A percentile compares a stretch with the other conserved stretches of the same genome.
These are phyloP conservation scores for Pharmacophagus antenor DNA, from an alignment of 2,888 invertebrate genomes.

Conservation along the genomic window DNA sequence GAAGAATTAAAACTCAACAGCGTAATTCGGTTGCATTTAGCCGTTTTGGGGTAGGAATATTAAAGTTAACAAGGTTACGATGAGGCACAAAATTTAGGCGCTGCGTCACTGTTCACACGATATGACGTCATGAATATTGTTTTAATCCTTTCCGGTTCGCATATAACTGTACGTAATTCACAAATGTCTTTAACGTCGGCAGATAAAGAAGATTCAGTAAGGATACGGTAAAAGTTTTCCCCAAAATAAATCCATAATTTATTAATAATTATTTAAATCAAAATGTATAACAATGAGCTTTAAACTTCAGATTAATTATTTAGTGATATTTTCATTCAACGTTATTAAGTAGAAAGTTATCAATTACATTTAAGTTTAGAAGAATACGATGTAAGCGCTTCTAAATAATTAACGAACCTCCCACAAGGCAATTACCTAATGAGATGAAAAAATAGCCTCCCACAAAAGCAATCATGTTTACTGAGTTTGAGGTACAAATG, in stretches of 20 bases:
- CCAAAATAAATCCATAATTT: background rate
- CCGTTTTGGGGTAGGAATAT: conserved; percentile 37
- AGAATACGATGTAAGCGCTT: background rate
- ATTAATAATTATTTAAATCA: background rate
- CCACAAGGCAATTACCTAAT: conserved; percentile 18
- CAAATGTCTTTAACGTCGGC: conserved; percentile 21
- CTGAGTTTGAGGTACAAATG: conserved; percentile 47
- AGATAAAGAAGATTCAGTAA: conserved; percentile 25
- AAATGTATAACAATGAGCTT: background rate
- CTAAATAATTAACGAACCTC: conserved; percentile 9
- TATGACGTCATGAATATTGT: conserved; percentile 50
- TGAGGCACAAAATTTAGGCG: conserved; percentile 33
- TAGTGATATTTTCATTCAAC: no score
- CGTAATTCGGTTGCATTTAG: conserved; percentile 15
- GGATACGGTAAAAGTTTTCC: conserved; percentile 16
- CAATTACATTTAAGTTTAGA: background rate
- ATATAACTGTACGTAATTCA: conserved; percentile 39
- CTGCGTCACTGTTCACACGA: conserved; percentile 35
- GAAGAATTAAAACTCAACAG: conserved; percentile 4
- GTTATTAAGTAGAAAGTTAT: background rate
- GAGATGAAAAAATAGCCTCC: conserved; percentile 31
- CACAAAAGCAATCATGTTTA: conserved; percentile 36
- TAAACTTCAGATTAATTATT: no score
- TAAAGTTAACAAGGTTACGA: conserved; percentile 49
- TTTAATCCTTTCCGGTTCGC: conserved; percentile 57